These are phyloP conservation scores for Ptychochromis oligacanthus DNA, from an alignment of 2,113 vertebrate species.

Conservation along the genomic window DNA sequence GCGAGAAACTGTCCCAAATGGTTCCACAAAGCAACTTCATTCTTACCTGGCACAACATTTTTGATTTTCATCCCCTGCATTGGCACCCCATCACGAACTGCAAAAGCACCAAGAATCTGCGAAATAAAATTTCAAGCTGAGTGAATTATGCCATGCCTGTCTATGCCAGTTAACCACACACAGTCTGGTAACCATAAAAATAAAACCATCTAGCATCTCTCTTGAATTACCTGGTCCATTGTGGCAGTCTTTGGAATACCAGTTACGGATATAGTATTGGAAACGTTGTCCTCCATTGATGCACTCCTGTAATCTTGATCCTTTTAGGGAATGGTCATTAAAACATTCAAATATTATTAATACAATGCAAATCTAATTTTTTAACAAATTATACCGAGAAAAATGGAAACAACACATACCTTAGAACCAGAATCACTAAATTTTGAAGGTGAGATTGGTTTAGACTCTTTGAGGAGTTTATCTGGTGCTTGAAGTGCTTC, in stretches of 20 bases:
- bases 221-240: conserved; percentile 88
- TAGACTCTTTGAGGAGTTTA: conserved; percentile 78
- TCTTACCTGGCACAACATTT: conserved; percentile 83
- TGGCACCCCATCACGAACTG: conserved; percentile 77
- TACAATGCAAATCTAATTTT: neutral
- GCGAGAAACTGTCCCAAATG: conserved; percentile 66
- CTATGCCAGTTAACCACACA: neutral
- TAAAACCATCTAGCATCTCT: neutral
- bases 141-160: neutral
- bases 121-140: neutral
- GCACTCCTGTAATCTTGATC: conserved; percentile 96
- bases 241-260: conserved; percentile 94
- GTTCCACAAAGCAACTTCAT: conserved; percentile 34
- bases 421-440: conserved; percentile 77
- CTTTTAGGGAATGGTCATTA: conserved; percentile 72
- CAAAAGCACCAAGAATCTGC: conserved; percentile 82
- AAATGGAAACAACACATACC: conserved; percentile 57
- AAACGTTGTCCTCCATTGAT: conserved; percentile 87
- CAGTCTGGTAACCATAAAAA: neutral
- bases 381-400: neutral
- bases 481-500: conserved; percentile 84
- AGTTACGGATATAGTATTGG: conserved; percentile 89
- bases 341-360: conserved; percentile 11
- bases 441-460: conserved; percentile 62
- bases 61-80: conserved; percentile 84